Percentiles rank a stretch among this genome's conserved stretches.
Conservation (phyloP, 2,113 vertebrate genomes). For the Riparia riparia region DNA sequence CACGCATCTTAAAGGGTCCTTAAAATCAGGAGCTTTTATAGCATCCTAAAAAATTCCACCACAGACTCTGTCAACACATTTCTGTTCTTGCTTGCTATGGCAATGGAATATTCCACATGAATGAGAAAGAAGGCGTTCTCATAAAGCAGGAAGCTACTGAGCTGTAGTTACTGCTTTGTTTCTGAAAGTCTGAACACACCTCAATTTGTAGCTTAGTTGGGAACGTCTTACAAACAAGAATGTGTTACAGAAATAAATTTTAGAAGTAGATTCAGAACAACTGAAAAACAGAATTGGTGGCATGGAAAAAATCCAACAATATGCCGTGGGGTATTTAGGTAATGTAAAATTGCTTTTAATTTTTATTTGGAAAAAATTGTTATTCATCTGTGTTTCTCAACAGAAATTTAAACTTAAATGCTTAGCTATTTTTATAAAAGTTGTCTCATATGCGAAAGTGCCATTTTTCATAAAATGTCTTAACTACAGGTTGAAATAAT, state of each 20-base stretch:
- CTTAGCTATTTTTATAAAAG: background rate
- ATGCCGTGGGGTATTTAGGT: fast-evolving
- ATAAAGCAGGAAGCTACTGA: background rate
- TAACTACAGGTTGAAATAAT: background rate
- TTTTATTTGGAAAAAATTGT: background rate
- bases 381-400: background rate
- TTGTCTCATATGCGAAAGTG: background rate
- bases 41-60: background rate
- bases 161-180: background rate
- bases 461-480: background rate
- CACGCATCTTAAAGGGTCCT: background rate
- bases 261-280: background rate
- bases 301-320: fast-evolving
- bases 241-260: background rate
- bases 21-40: background rate
- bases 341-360: background rate
- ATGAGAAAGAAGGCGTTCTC: fast-evolving
- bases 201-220: background rate
- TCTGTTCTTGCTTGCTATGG: background rate
- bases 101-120: background rate
- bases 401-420: background rate
- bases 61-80: fast-evolving
- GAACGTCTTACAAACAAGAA: background rate
- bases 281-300: background rate
- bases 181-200: background rate